phyloP scores from a whole-genome alignment of 2,113 vertebrate genomes.

The Parotia lawesii region DNA sequence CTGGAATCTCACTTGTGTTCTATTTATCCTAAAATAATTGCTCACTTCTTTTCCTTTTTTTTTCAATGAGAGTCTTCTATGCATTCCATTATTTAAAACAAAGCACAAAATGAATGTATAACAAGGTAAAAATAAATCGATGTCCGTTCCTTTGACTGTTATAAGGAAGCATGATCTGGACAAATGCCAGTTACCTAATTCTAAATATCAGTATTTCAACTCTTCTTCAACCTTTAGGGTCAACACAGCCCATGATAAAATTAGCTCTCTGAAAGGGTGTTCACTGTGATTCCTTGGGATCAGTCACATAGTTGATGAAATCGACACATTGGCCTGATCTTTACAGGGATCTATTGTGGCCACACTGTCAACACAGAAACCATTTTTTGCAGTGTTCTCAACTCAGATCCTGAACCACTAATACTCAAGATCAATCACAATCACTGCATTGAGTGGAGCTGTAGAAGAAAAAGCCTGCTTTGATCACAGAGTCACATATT shows the following conservation, averaged over 20 bases:
- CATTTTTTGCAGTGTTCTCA: background rate
- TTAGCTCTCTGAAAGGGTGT: background rate
- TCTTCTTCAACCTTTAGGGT: background rate
- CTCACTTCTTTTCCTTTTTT: background rate
- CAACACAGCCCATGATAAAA: background rate
- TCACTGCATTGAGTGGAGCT: background rate
- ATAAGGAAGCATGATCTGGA: background rate
- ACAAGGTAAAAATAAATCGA: background rate
- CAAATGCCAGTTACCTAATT: background rate
- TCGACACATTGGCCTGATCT: background rate
- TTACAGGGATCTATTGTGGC: background rate
- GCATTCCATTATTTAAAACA: background rate
- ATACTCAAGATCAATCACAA: background rate
- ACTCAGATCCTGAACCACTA: background rate
- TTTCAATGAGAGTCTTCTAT: background rate
- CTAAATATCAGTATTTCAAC: background rate
- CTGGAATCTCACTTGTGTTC: background rate
- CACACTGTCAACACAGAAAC: background rate
- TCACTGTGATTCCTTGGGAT: background rate
- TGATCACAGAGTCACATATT: background rate
- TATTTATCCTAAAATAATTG: background rate
- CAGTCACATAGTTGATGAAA: background rate
- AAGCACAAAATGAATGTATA: background rate
- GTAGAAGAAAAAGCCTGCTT: background rate
- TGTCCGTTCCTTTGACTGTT: background rate